A percentile compares a stretch with the other conserved stretches of the same genome.
Conservation (phyloP, 2,888 invertebrate genomes). For the Troilus luridus region DNA sequence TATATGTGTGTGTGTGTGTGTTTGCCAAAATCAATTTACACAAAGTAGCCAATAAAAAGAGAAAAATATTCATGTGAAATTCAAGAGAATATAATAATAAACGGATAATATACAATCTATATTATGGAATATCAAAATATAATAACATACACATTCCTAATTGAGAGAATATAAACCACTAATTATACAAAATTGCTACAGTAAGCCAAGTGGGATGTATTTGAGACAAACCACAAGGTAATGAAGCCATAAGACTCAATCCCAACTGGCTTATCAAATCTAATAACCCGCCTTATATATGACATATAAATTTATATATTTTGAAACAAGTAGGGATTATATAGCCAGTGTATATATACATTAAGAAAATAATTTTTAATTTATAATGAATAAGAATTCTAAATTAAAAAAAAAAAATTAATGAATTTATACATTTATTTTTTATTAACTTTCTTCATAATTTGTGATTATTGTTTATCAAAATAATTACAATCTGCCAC, state of each 20-base stretch:
- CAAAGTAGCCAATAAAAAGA: not conserved
- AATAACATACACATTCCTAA: not conserved
- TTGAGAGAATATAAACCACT: not conserved
- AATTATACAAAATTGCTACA: not conserved
- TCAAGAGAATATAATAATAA: not conserved
- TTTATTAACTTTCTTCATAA: too few species aligned
- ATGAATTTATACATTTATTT: too few species aligned
- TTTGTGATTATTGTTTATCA: too few species aligned
- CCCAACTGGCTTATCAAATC: not conserved
- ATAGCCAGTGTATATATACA: not conserved
- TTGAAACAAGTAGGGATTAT: not conserved
- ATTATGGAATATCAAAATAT: not conserved
- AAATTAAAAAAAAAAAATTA: too few species aligned
- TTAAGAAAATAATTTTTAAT: not conserved
- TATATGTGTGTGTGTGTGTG: too few species aligned
- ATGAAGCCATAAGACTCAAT: not conserved
- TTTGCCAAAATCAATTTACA: too few species aligned
- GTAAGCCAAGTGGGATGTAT: not conserved
- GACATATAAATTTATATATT: not conserved
- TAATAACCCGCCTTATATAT: not conserved
- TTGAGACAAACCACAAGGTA: constrained; percentile 21
- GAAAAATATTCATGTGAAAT: not conserved
- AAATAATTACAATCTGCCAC: too few species aligned
- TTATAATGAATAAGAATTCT: not conserved
- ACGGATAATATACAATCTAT: not conserved